Evolutionary conservation across 1,140 invertebrate species (phyloP).

Genomic region (Sminthurinus signatus): DNA sequence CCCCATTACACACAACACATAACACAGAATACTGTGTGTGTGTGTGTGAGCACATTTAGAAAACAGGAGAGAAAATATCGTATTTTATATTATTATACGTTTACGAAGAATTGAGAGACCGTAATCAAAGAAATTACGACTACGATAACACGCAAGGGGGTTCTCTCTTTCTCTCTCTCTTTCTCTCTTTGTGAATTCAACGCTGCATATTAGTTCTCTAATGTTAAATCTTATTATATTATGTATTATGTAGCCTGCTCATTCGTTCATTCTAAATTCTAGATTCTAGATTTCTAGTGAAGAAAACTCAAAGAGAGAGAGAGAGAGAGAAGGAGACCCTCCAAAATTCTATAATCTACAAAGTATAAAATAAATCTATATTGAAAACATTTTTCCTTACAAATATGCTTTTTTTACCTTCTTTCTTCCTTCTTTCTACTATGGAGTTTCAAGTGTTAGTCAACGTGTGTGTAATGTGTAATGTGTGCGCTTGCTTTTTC

Average conservation of each 20-base stretch:
- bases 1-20: too few species aligned
- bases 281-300: too few species aligned
- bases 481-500: too few species aligned
- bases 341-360: neutral
- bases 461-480: too few species aligned
- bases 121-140: conserved; percentile 33
- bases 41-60: neutral
- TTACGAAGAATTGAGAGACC: conserved; percentile 32
- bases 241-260: too few species aligned
- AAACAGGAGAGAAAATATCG: conserved; percentile 10
- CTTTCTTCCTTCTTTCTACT: neutral
- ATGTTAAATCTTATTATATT: too few species aligned
- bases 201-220: too few species aligned
- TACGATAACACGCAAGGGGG: conserved; percentile 5
- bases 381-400: neutral
- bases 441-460: too few species aligned
- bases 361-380: neutral
- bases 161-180: neutral
- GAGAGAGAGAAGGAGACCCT: neutral
- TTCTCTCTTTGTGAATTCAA: neutral
- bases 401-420: neutral
- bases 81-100: conserved; percentile 27
- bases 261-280: too few species aligned
- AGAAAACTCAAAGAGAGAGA: too few species aligned
- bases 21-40: too few species aligned